Evolutionary conservation across 1,140 invertebrate genomes (phyloP).

Genomic region (Physella acuta): DNA sequence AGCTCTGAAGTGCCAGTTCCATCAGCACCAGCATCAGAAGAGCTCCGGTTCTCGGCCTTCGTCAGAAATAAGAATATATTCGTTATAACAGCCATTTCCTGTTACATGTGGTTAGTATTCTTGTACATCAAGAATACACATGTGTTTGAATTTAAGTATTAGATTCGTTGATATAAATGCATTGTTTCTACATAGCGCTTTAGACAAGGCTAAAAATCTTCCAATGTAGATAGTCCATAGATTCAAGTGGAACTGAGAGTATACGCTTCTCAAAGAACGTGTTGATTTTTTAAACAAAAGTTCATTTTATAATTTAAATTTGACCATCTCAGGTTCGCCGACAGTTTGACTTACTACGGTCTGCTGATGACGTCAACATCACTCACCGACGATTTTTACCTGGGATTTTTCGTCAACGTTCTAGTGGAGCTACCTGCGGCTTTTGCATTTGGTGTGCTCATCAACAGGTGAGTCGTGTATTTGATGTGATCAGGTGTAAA

Average conservation of each 20-base stretch:
- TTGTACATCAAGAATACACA: no score
- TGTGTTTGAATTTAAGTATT: no score
- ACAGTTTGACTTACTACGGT: conserved; percentile 35
- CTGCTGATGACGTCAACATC: conserved; percentile 62
- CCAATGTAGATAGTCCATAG: no score
- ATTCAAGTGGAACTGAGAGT: no score
- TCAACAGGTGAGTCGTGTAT: conserved; percentile 31
- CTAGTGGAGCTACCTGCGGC: conserved; percentile 77
- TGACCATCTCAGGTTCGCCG: conserved; percentile 29
- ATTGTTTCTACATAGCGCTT: no score
- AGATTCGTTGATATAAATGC: no score
- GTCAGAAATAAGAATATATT: conserved; percentile 2
- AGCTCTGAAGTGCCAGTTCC: not conserved
- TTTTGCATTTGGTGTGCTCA: conserved; percentile 56
- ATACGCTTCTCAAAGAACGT: no score
- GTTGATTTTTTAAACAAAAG: no score
- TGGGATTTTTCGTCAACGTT: conserved; percentile 58
- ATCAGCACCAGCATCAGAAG: not conserved
- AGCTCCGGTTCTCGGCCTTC: not conserved
- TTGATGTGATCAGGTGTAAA: no score
- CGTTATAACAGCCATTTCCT: not conserved
- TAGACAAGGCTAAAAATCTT: no score
- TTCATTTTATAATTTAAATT: no score
- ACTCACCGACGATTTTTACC: conserved; percentile 44
- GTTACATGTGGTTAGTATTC: conserved; percentile 11